phyloP scores from a whole-genome alignment of 2,888 invertebrate species.

The Nomada flava region DNA sequence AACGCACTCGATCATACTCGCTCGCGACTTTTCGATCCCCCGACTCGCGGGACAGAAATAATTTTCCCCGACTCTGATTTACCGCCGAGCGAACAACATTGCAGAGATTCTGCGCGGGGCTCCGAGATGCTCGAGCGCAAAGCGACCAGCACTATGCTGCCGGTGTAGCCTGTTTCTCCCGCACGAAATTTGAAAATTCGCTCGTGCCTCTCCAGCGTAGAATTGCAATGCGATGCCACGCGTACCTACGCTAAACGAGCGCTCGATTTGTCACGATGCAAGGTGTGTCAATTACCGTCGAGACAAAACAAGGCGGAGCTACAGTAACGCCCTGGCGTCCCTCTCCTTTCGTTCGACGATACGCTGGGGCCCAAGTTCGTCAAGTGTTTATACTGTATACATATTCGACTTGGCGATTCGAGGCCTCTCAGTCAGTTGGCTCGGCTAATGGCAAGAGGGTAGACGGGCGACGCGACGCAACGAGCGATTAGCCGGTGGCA shows the following conservation, averaged over 20 bases:
- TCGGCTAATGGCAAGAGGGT: constrained; percentile 22
- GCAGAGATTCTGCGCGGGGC: constrained; percentile 21
- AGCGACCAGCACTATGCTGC: too few relatives aligned
- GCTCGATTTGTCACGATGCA: constrained; percentile 65
- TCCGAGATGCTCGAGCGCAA: constrained; percentile 2
- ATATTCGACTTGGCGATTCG: background rate
- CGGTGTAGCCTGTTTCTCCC: too few relatives aligned
- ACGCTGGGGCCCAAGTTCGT: background rate
- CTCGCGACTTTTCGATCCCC: constrained; percentile 3
- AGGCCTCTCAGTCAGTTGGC: constrained; percentile 13
- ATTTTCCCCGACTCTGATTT: constrained; percentile 48
- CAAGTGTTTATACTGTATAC: background rate
- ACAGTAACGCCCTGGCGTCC: constrained; percentile 64
- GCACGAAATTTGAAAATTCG: background rate
- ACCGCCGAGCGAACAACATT: constrained; percentile 17
- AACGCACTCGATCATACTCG: constrained; percentile 58
- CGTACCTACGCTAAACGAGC: constrained; percentile 53
- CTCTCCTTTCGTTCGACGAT: background rate
- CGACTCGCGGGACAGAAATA: constrained; percentile 49
- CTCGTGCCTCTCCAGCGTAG: background rate
- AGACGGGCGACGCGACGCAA: constrained; percentile 25
- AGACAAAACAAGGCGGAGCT: constrained; percentile 71
- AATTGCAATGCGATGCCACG: background rate
- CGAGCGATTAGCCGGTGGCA: constrained; percentile 28
- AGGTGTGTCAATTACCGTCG: constrained; percentile 60